Conservation (phyloP, 2,888 invertebrate genomes). For the Hydrotaea diabolus region DNA sequence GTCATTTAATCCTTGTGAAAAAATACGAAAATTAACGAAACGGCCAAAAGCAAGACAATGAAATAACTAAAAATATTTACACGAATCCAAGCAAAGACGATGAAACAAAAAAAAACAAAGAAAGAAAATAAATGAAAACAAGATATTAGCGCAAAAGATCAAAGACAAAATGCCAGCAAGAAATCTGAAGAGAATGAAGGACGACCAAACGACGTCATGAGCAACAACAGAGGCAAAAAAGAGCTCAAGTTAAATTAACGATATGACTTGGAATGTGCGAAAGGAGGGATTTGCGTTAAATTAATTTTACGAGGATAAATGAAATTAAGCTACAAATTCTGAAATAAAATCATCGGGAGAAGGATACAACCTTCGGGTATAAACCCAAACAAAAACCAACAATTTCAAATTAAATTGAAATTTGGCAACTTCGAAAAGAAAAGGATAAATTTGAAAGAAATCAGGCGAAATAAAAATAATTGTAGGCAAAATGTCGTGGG, state of each 20-base stretch:
- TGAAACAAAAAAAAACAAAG: neutral
- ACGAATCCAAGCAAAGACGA: neutral
- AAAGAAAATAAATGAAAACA: constrained; percentile 16
- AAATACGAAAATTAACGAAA: neutral
- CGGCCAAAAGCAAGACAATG: neutral
- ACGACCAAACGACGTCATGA: no score
- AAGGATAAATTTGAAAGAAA: no score
- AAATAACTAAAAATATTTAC: constrained; percentile 16
- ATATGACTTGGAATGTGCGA: constrained; percentile 1
- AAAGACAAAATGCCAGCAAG: neutral
- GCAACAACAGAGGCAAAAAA: neutral
- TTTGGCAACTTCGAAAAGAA: no score
- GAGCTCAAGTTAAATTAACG: constrained; percentile 20
- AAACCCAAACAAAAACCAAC: no score
- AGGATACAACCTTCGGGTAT: no score
- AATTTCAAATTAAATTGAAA: no score
- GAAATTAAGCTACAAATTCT: constrained; percentile 22
- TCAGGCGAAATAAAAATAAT: no score
- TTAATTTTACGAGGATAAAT: constrained; percentile 29
- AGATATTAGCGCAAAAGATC: constrained; percentile 28
- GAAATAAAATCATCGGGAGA: neutral
- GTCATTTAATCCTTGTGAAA: constrained; percentile 53
- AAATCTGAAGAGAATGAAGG: neutral
- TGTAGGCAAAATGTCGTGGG: no score
- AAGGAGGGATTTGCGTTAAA: constrained; percentile 29